Percentiles rank a stretch among this genome's conserved stretches.
Evolutionary conservation across 2,797 vertebrate species (phyloP).

Genomic region (Pseudochromis fuscus): DNA sequence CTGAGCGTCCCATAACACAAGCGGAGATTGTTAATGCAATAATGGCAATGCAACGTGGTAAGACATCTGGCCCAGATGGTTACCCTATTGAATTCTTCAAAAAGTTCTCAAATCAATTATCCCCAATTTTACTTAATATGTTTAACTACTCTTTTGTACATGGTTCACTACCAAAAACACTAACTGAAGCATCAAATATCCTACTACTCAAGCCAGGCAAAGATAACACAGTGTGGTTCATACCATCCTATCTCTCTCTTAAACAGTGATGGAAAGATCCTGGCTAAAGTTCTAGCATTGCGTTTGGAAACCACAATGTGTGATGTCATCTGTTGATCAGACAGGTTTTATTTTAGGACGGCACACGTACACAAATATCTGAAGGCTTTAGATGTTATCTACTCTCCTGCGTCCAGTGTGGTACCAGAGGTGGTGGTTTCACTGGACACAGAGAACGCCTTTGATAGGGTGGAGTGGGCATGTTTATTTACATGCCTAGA

Average conservation of each 20-base stretch:
- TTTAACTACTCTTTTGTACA: neutral
- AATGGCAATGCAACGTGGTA: constrained; percentile 2
- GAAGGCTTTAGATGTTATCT: neutral
- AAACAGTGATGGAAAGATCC: constrained; percentile 2
- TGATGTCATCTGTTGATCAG: neutral
- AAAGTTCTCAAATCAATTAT: neutral
- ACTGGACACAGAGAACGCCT: neutral
- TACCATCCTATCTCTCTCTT: neutral
- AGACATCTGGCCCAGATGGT: neutral
- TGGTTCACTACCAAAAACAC: neutral
- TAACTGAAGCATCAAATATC: constrained; percentile 19
- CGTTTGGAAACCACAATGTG: constrained; percentile 3
- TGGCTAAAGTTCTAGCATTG: neutral
- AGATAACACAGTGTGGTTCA: neutral
- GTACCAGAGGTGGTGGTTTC: neutral
- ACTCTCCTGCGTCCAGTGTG: neutral
- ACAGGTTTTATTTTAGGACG: neutral
- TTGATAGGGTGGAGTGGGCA: neutral
- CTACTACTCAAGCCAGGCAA: neutral
- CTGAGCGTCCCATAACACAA: constrained; percentile 6
- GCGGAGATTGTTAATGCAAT: constrained; percentile 16
- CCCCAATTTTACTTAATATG: neutral
- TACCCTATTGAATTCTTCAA: neutral
- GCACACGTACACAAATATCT: neutral
- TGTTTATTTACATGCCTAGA: neutral